Evolutionary conservation across 2,888 invertebrate species (phyloP).

Genomic region (Xestia ashworthii): DNA sequence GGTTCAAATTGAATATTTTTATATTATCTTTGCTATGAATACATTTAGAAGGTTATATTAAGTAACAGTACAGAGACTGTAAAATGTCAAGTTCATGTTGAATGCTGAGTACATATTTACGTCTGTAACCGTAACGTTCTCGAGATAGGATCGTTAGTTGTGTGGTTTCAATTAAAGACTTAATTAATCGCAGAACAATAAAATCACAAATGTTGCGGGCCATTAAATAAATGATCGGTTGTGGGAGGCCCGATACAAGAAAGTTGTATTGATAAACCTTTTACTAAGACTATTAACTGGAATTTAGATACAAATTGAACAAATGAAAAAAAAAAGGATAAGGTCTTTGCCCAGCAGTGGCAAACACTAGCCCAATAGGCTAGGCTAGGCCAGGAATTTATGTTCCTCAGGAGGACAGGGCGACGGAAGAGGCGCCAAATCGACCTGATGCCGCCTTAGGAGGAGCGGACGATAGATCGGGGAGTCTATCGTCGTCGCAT

Average conservation of each 20-base stretch:
- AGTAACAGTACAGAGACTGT: not conserved
- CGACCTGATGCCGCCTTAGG: too few relatives aligned
- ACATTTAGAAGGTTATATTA: not conserved
- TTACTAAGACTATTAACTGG: not conserved
- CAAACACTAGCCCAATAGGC: not conserved
- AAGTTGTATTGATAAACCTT: not conserved
- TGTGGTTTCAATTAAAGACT: not conserved
- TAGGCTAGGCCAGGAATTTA: not conserved
- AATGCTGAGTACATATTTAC: not conserved
- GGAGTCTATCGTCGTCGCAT: too few relatives aligned
- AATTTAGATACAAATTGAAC: not conserved
- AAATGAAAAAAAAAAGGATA: not conserved
- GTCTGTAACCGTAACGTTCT: not conserved
- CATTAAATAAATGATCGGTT: not conserved
- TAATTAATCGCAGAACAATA: not conserved
- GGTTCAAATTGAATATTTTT: not conserved
- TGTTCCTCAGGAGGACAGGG: slow-evolving; percentile 52
- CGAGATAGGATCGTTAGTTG: not conserved
- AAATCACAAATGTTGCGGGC: not conserved
- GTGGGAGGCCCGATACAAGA: not conserved
- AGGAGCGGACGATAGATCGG: too few relatives aligned
- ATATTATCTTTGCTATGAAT: not conserved
- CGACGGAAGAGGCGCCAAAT: too few relatives aligned
- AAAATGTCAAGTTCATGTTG: not conserved
- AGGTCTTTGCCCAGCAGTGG: not conserved